Evolutionary conservation across 2,888 invertebrate genomes (phyloP).

Genomic region (Smittia aterrima): DNA sequence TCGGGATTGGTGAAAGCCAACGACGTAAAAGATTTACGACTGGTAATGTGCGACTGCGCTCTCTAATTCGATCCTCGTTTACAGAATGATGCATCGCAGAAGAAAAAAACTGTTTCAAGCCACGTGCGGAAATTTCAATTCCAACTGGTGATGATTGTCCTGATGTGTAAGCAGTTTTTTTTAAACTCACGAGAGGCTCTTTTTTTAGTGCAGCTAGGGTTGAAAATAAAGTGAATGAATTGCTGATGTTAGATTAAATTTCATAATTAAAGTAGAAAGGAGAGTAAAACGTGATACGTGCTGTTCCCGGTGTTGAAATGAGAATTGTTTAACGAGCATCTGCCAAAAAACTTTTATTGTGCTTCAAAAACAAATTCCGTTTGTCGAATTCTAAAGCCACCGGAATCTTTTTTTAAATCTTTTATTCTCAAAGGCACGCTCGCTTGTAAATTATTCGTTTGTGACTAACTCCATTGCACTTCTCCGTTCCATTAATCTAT

Average conservation of each 20-base stretch:
- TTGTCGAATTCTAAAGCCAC: not conserved
- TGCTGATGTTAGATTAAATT: slow-evolving; percentile 41
- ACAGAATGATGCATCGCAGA: not conserved
- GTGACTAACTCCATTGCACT: not conserved
- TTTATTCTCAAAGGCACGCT: slow-evolving; percentile 3
- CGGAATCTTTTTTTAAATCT: slow-evolving; percentile 15
- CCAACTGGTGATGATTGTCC: slow-evolving; percentile 1
- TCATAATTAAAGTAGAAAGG: slow-evolving; percentile 38
- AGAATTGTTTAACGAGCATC: slow-evolving; percentile 32
- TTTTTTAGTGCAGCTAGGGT: slow-evolving; percentile 8
- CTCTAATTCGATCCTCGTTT: not conserved
- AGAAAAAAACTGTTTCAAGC: slow-evolving; percentile 30
- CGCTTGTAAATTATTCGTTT: not conserved
- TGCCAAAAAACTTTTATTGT: slow-evolving; percentile 39
- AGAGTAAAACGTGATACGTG: slow-evolving; percentile 34
- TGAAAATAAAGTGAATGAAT: slow-evolving; percentile 7
- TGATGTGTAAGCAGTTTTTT: not conserved
- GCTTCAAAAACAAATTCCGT: not conserved
- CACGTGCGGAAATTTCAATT: slow-evolving; percentile 39
- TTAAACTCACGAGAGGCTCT: not conserved
- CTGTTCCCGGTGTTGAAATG: not conserved
- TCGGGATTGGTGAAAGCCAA: not conserved
- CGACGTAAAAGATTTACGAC: not conserved
- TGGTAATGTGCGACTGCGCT: not conserved
- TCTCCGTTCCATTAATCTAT: slow-evolving; percentile 9